Base-by-base conservation (phyloP, 2,797 vertebrate genomes). In the Menidia menidia region DNA sequence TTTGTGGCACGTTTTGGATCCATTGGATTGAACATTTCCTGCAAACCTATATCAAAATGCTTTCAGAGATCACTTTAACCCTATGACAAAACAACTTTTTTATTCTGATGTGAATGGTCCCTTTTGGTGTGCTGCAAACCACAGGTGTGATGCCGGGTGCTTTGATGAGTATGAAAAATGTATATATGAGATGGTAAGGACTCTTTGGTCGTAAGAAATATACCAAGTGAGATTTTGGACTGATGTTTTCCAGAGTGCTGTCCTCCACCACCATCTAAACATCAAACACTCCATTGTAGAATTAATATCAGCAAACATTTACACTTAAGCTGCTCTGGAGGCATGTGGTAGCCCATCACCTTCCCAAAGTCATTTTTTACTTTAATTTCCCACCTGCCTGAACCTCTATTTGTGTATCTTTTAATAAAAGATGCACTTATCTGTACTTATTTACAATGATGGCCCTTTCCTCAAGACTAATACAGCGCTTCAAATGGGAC, bases 391-490 rank as follows among this genome's bases (percentile, higher is more conserved):
- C 19, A 19, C 15, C 31, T 7, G 30, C 43, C 32, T 56, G 11
- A 11, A 35, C 32, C 16, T 45, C 3, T 45, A 2, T 45, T 55
- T 44, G 54, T 43, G 13, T 19, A 25, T 9, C 42, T 33, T 50
- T 50, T 50, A 4, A 19, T 1, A 53, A 81, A 68, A 77, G 64
- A 77, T 73, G 72, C 60, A 75, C 77, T 25, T 71, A 81, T 79
- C 65, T 68, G 75, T 35, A 51, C 63, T 47, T 43, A 57, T 78
- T 74, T 72, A 72, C 73, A 84, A 79, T 70, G 64, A 57, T 86
- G 16, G 33, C 58, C 19, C 43, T 75, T 72, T 79, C 74, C 75
- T 81, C 62, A 60, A 78, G 81, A 82, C 73, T 75, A 52, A 79
- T 52, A 63, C 71, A 67, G 75, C 72, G 63, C 75, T 64, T 11